Conservation (phyloP, 2,113 vertebrate genomes). For the Gadus macrocephalus region DNA sequence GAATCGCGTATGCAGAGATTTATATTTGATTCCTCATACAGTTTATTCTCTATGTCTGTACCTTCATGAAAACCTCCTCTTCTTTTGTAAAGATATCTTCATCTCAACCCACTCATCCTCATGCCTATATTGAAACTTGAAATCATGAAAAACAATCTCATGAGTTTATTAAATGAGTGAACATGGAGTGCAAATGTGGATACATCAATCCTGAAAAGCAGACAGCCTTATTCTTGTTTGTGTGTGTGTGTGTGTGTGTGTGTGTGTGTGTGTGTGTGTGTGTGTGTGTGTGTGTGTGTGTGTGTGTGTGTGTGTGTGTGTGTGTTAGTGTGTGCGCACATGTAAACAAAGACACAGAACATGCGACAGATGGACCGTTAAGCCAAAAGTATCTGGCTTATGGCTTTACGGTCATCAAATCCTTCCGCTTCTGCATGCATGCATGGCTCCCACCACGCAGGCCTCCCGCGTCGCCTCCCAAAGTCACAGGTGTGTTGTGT, state of each 20-base stretch:
- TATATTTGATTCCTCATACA: too few species aligned
- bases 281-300: slow-evolving; percentile 3
- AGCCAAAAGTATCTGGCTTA: slow-evolving; percentile 53
- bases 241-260: background rate
- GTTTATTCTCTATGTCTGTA: too few species aligned
- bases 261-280: background rate
- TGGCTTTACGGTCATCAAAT: slow-evolving; percentile 58
- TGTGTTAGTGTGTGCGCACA: background rate
- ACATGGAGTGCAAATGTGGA: background rate
- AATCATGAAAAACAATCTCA: too few species aligned
- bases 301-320: slow-evolving; percentile 1
- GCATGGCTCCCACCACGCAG: background rate
- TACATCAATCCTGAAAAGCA: too few species aligned
- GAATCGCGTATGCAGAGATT: too few species aligned
- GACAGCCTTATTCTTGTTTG: background rate
- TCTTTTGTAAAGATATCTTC: too few species aligned
- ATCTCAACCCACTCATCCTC: too few species aligned
- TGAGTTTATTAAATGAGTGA: too few species aligned
- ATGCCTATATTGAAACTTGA: too few species aligned
- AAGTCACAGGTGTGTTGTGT: background rate
- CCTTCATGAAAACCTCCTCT: too few species aligned
- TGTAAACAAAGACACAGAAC: slow-evolving; percentile 8
- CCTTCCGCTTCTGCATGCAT: slow-evolving; percentile 17
- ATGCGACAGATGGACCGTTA: slow-evolving; percentile 58
- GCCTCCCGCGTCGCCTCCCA: background rate